Base-by-base conservation (phyloP, 1,140 invertebrate genomes). In the Sipha flava region DNA sequence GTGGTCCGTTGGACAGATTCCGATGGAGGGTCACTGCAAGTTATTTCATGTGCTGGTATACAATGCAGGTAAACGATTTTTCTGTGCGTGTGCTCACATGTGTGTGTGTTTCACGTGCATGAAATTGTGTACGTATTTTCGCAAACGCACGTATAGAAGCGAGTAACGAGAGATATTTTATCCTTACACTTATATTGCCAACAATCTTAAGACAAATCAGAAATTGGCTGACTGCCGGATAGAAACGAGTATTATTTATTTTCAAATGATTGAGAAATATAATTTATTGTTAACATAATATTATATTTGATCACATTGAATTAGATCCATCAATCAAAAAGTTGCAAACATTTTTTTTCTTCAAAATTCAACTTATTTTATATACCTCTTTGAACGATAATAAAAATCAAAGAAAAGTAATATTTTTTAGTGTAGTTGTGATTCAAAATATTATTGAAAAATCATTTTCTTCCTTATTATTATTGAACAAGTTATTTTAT, bases 41-140 rank as follows among this genome's bases (percentile, higher is more conserved):
- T 82, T 91, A 90, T 84, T 91, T 88, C 83, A 89, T 91, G 89
- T 91, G 90, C 82, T 89, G 88, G 88, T 89, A 87, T 82, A 89
- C 90, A 52, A 89, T 91, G 88, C 84, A 87, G 23, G 86, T 82
- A 64, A 81, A 23, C 21, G 23, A 16, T 68, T 68, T 66, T 66
- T 10, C n/a, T 34, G 31, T 34, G 43, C 9, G 43, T 45, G 12
- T 45, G 43, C 43, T 45, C 34, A 29, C 0, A 9, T 34, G 12
- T 43, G 23, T 47, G 64, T 16, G 43, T 52, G 31, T 7, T 21
- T 43, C 26, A 23, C 26, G n/a, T 52, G 49, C 26, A 2, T 23
- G 21, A 1, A 12, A 7, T n/a, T n/a, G n/a, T n/a, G n/a, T n/a
- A n/a, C n/a, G n/a, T n/a, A n/a, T n/a, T n/a, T n/a, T n/a, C n/a